These are phyloP conservation scores for Cheilosia impressa DNA, from an alignment of 2,888 invertebrate species.

Conservation along the genomic window DNA sequence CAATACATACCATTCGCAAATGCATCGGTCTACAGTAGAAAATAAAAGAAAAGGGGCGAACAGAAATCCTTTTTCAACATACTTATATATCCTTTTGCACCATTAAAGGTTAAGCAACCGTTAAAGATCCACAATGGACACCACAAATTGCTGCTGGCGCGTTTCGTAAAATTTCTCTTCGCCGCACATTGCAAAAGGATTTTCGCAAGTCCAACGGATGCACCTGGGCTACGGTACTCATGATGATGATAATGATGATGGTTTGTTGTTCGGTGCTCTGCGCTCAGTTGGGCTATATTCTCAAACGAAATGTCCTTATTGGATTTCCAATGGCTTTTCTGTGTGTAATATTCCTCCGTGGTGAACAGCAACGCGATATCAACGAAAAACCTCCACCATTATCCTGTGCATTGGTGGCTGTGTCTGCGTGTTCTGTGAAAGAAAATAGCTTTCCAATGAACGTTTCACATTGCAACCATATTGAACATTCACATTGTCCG, in stretches of 20 bases:
- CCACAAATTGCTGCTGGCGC: slow-evolving; percentile 72
- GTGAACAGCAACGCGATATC: slow-evolving; percentile 50
- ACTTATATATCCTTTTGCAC: slow-evolving; percentile 52
- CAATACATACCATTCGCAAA: slow-evolving; percentile 24
- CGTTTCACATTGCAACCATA: slow-evolving; percentile 48
- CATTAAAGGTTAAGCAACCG: slow-evolving; percentile 74
- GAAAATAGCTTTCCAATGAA: slow-evolving; percentile 72
- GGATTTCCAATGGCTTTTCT: slow-evolving; percentile 69
- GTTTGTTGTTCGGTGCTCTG: slow-evolving; percentile 19
- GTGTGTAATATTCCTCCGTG: slow-evolving; percentile 58
- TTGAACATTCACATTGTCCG: slow-evolving; percentile 42
- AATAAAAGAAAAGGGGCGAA: slow-evolving; percentile 6
- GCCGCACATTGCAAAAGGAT: slow-evolving; percentile 56
- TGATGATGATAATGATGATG: slow-evolving; percentile 43
- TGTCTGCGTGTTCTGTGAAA: slow-evolving; percentile 10
- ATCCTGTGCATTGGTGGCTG: slow-evolving; percentile 53
- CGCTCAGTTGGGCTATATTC: not conserved
- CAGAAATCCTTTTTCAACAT: slow-evolving; percentile 49
- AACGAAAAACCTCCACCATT: slow-evolving; percentile 54
- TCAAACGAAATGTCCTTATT: slow-evolving; percentile 65
- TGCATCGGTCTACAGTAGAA: not conserved
- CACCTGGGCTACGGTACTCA: slow-evolving; percentile 41
- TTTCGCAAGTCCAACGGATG: slow-evolving; percentile 52
- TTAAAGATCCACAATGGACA: slow-evolving; percentile 74
- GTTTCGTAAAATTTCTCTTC: slow-evolving; percentile 53